These are phyloP conservation scores for Ramphastos sulfuratus DNA, from an alignment of 2,113 vertebrate genomes.

Conservation along the genomic window DNA sequence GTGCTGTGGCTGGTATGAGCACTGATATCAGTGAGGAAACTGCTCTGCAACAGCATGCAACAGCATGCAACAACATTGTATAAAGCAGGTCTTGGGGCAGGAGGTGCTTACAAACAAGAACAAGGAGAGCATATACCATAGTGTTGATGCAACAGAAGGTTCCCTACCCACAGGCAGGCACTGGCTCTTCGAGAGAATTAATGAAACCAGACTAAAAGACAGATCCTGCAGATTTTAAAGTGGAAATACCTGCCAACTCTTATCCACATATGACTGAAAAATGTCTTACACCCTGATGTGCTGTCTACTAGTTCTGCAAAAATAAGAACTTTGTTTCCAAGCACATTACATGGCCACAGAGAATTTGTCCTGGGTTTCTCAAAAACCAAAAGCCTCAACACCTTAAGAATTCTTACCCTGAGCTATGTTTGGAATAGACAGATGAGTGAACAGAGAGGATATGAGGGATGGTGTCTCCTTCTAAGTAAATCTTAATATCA, in stretches of 20 bases:
- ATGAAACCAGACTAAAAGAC: background rate
- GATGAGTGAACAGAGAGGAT: background rate
- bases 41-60: background rate
- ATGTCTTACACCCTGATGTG: background rate
- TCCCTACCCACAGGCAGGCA: background rate
- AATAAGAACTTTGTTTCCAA: background rate
- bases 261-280: background rate
- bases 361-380: background rate
- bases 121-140: background rate
- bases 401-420: background rate
- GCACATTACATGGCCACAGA: background rate
- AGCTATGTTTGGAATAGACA: background rate
- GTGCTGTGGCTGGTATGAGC: background rate
- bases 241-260: background rate
- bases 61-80: background rate
- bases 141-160: fast-evolving
- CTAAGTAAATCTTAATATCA: background rate
- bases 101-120: background rate
- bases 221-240: background rate
- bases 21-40: background rate
- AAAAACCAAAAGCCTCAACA: background rate
- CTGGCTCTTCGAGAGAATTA: background rate
- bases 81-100: background rate
- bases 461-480: background rate
- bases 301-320: background rate